Percentiles rank a stretch among this genome's conserved stretches.
Conservation (phyloP, 64 coral and sea anemone species). For the Trachythela sp. region DNA sequence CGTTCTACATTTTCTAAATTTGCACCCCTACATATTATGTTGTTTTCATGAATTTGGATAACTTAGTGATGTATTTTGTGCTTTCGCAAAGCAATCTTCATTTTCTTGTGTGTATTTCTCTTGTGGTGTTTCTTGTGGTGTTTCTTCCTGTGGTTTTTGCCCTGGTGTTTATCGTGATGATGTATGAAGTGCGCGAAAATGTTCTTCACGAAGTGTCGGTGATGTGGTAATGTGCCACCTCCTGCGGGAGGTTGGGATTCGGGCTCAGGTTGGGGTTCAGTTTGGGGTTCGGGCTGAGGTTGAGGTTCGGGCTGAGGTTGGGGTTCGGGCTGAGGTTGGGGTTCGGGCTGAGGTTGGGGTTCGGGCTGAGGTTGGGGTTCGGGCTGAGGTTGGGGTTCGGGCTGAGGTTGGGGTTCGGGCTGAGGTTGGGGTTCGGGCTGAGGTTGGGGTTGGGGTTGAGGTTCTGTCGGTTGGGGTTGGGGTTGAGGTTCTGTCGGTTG, state of each 20-base stretch:
- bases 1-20: no score
- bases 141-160: background rate
- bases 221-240: background rate
- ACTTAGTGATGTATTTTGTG: no score
- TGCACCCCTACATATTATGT: no score
- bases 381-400: background rate
- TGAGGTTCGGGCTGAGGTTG: background rate
- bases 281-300: background rate
- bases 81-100: no score
- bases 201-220: background rate
- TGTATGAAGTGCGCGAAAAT: no score
- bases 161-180: background rate
- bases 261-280: background rate
- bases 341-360: background rate
- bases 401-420: background rate
- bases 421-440: background rate
- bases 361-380: background rate
- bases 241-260: background rate
- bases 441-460: background rate
- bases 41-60: no score
- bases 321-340: background rate
- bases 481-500: background rate
- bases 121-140: background rate
- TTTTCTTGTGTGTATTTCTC: background rate
- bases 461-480: background rate